These are phyloP conservation scores for Mesoligia furuncula DNA, from an alignment of 2,888 invertebrate genomes.

Conservation along the genomic window DNA sequence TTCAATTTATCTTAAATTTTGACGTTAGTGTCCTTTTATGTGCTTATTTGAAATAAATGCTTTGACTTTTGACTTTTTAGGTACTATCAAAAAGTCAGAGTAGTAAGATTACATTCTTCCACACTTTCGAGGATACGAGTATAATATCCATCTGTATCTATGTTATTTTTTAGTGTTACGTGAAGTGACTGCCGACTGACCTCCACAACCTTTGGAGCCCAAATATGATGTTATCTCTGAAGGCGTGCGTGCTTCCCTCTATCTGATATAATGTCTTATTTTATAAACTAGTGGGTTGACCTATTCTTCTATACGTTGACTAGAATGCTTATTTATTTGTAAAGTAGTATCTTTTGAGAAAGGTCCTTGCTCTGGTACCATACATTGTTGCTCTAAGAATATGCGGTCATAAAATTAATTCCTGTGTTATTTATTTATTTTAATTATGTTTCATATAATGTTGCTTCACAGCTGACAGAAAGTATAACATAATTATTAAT, in stretches of 20 bases:
- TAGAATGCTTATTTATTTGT: slow-evolving; percentile 21
- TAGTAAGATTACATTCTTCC: neutral
- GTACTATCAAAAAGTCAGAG: neutral
- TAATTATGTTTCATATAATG: neutral
- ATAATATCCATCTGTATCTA: slow-evolving; percentile 28
- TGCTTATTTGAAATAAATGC: too few relatives aligned
- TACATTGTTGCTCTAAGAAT: neutral
- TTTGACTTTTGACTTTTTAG: too few relatives aligned
- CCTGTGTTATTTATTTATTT: neutral
- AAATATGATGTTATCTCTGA: slow-evolving; percentile 57
- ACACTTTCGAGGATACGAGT: neutral
- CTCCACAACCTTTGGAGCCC: slow-evolving; percentile 51
- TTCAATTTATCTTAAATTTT: too few relatives aligned
- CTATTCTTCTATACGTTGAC: slow-evolving; percentile 20
- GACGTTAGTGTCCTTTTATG: too few relatives aligned
- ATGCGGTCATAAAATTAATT: neutral
- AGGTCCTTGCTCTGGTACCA: neutral
- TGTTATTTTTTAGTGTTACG: slow-evolving; percentile 51
- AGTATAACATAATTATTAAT: neutral
- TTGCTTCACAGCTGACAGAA: neutral
- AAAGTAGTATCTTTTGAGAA: neutral
- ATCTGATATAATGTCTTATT: slow-evolving; percentile 55
- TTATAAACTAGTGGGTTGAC: slow-evolving; percentile 42
- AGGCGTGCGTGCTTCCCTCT: slow-evolving; percentile 54
- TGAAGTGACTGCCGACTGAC: slow-evolving; percentile 57